Base-by-base conservation (phyloP, 2,113 vertebrate genomes). In the Propithecus coquereli region DNA sequence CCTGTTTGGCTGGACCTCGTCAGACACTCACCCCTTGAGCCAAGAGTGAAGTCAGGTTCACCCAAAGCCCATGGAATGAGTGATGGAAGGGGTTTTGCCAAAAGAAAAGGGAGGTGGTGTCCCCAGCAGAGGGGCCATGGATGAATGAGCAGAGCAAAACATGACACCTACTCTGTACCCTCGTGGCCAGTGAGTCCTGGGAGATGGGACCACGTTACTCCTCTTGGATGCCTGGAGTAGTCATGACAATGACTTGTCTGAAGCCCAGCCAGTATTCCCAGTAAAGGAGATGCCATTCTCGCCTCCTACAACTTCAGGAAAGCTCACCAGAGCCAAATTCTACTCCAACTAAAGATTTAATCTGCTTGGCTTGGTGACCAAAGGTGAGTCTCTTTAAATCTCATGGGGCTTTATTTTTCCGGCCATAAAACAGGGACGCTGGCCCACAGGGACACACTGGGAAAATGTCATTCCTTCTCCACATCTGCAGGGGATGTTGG, bases 161-260 rank as follows among this genome's bases (percentile, higher is more conserved):
- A 27, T 8, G 37, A 20, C 37, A 0, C 6, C 57, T n/a, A 6
- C 43, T 0, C 3, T 18, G 16, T 47, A 22, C 11, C 14, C 6
- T 4, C 4, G 2, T 8, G 13, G 9, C 25, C 71, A 43, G 8
- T 5, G 47, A 30, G 54, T 8, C 6, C 32, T 45, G 10, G 37
- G 32, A 37, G 8, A 27, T 14, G 40, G 6, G 12, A 9, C 47
- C 8, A 8, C 34, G 5, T 6, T 11, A 30, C 52, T 52, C 73
- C 23, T 43, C 34, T 86, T 2, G 0, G 70, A 61, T 20, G 43
- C 71, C 37, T 32, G 43, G 13, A 52, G 45, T 11, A 0, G 73
- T 52, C 54, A 9, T 43, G 61, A 8, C 25, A 20, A 65, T 5
- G 1, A 40, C 11, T 12, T 87, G 16, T 52, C 73, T 27, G 45